These are phyloP conservation scores for Thysanoteuthis rhombus DNA, from an alignment of 2,888 invertebrate genomes.

Conservation along the genomic window DNA sequence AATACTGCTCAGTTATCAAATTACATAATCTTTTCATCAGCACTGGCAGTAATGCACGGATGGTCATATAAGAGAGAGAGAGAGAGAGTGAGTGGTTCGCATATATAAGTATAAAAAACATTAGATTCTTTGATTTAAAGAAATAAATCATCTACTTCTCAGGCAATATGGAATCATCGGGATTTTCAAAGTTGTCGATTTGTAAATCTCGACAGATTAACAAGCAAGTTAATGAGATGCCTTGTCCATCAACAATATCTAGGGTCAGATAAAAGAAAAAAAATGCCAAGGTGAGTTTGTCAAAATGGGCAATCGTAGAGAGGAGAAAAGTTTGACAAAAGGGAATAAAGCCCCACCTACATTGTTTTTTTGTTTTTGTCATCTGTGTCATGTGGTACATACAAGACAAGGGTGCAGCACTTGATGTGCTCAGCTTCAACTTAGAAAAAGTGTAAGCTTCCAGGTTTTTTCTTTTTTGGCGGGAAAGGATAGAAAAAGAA, in stretches of 20 bases:
- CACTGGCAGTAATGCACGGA: neutral
- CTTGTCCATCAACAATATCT: neutral
- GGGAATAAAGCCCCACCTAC: conserved; percentile 12
- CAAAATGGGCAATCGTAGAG: neutral
- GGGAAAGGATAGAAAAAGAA: neutral
- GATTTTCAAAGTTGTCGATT: neutral
- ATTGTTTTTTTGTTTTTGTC: conserved; percentile 12
- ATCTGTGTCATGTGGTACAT: neutral
- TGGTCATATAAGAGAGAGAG: neutral
- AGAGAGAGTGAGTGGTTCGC: neutral
- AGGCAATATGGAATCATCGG: neutral
- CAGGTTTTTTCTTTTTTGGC: neutral
- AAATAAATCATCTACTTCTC: neutral
- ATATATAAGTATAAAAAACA: neutral
- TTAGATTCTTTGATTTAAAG: neutral
- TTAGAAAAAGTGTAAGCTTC: neutral
- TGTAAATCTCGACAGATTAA: neutral
- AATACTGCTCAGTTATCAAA: neutral
- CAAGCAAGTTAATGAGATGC: neutral
- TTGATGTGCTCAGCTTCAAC: conserved; percentile 12
- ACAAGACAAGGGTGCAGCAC: neutral
- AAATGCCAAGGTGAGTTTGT: neutral
- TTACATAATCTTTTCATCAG: neutral
- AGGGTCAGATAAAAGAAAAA: neutral
- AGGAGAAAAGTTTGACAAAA: neutral